A percentile compares a stretch with the other conserved stretches of the same genome.
These are phyloP conservation scores for Sorex maritimensis DNA, from an alignment of 2,797 vertebrate species.

Conservation along the genomic window DNA sequence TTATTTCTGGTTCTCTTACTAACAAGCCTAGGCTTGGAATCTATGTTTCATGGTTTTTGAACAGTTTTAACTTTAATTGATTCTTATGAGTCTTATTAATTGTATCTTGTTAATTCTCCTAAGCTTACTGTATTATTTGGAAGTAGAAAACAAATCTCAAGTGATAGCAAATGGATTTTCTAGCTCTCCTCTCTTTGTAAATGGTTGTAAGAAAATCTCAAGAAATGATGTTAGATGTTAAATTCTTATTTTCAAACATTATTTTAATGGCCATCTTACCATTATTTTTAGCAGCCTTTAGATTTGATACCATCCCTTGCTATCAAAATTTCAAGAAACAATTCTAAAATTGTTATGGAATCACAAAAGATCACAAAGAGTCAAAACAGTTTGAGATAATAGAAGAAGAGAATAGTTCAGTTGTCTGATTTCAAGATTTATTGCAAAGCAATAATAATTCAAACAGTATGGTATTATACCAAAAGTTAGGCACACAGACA, in stretches of 20 bases:
- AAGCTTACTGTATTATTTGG: background rate
- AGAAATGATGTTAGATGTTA: constrained; percentile 18
- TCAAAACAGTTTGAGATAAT: too few species aligned
- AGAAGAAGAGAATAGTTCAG: too few species aligned
- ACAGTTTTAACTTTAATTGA: background rate
- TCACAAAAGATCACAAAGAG: too few species aligned
- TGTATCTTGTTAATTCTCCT: background rate
- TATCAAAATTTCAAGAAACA: too few species aligned
- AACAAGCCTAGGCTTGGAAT: background rate
- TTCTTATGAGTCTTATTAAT: background rate
- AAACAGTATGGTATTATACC: too few species aligned
- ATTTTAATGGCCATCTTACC: too few species aligned
- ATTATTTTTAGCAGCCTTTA: too few species aligned
- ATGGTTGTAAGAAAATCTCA: background rate
- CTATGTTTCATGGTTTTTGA: constrained; percentile 13
- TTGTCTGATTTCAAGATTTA: too few species aligned
- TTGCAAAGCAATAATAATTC: too few species aligned
- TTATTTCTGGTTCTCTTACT: background rate
- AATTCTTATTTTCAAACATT: background rate
- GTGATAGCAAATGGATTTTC: background rate
- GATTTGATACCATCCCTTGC: too few species aligned
- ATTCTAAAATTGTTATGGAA: too few species aligned
- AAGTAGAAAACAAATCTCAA: background rate
- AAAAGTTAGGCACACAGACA: too few species aligned
- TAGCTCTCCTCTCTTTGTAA: background rate